These are phyloP conservation scores for Scolopax rusticola DNA, from an alignment of 2,797 vertebrate genomes.

Conservation along the genomic window DNA sequence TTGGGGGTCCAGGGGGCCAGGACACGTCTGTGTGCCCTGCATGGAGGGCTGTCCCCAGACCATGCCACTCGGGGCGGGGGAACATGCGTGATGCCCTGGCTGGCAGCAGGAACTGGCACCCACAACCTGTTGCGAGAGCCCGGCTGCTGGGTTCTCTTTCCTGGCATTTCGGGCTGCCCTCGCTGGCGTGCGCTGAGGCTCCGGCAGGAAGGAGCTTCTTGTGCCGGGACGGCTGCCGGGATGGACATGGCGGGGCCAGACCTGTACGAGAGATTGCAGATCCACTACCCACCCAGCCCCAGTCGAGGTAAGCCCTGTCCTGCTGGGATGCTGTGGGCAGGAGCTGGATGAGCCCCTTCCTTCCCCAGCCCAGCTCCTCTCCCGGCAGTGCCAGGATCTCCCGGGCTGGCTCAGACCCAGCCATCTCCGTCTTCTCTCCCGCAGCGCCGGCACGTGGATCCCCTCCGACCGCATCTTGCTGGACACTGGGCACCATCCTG, in stretches of 20 bases:
- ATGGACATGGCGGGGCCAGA: not conserved
- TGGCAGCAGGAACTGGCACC: not conserved
- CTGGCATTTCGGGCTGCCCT: not conserved
- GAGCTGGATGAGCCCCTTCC: not conserved
- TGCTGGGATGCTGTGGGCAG: not conserved
- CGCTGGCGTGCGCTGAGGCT: rapidly evolving
- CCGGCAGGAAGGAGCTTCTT: not conserved
- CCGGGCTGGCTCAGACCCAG: not conserved
- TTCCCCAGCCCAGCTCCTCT: not conserved
- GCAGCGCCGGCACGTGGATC: rapidly evolving
- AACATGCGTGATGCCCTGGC: not conserved
- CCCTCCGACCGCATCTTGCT: rapidly evolving
- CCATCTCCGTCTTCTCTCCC: not conserved
- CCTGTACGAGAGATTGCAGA: conserved; percentile 21
- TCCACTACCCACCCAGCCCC: not conserved
- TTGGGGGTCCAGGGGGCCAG: no score
- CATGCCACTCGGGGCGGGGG: not conserved
- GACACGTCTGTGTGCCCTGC: rapidly evolving
- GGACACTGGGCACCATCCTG: not conserved
- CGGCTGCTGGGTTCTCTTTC: not conserved
- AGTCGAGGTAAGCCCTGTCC: not conserved
- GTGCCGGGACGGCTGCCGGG: no score
- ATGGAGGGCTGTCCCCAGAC: not conserved
- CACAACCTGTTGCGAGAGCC: rapidly evolving
- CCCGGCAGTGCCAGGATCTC: not conserved